Evolutionary conservation across 2,888 invertebrate species (phyloP).

Genomic region (Cryptus viduatorius): DNA sequence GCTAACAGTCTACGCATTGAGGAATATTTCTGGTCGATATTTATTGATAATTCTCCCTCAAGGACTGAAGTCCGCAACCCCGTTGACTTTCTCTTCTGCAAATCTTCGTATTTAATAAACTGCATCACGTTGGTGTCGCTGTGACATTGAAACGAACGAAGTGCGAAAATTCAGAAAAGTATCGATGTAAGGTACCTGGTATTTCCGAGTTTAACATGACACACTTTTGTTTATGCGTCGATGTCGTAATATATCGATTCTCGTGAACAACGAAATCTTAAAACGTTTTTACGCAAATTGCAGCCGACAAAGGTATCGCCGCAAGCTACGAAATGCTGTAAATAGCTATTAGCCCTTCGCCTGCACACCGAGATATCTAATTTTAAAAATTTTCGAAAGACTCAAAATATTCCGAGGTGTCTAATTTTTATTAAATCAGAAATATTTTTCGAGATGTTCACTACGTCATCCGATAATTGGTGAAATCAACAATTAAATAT

Average conservation of each 20-base stretch:
- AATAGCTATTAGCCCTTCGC: too few species aligned
- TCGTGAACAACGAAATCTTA: not conserved
- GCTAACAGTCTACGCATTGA: slow-evolving; percentile 8
- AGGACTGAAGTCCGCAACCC: slow-evolving; percentile 30
- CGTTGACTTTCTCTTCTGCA: slow-evolving; percentile 58
- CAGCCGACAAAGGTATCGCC: not conserved
- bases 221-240: not conserved
- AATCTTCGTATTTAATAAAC: slow-evolving; percentile 41
- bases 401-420: too few species aligned
- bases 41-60: slow-evolving; percentile 32
- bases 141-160: slow-evolving; percentile 43
- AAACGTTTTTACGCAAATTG: not conserved
- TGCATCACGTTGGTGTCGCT: slow-evolving; percentile 37
- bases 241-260: not conserved
- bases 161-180: slow-evolving; percentile 29
- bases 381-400: too few species aligned
- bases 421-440: too few species aligned
- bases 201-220: slow-evolving; percentile 7
- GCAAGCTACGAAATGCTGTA: not conserved
- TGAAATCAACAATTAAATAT: too few species aligned
- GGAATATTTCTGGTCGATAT: slow-evolving; percentile 23
- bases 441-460: too few species aligned
- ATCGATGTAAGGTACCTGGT: not conserved
- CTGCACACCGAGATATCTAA: too few species aligned
- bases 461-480: too few species aligned